Conservation (phyloP, 2,797 vertebrate genomes). For the Paratrypauchen microcephalus region DNA sequence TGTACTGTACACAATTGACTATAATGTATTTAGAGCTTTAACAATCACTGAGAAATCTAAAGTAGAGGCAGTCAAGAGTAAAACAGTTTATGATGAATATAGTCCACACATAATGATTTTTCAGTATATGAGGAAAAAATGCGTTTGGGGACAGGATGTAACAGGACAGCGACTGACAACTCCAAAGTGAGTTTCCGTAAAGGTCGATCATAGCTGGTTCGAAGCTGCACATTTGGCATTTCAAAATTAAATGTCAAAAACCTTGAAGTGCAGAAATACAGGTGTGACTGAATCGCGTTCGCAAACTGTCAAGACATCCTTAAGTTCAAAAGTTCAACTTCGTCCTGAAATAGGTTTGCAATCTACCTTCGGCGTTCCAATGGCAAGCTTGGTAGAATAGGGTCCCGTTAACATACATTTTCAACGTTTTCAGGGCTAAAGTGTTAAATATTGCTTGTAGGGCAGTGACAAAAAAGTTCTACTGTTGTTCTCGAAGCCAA, state of each 20-base stretch:
- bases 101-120: constrained; percentile 28
- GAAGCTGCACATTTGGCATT: constrained; percentile 24
- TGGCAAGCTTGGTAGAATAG: constrained; percentile 21
- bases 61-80: constrained; percentile 38
- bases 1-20: constrained; percentile 16
- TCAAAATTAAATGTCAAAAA: constrained; percentile 10
- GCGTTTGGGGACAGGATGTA: constrained; percentile 1
- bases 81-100: constrained; percentile 31
- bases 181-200: constrained; percentile 30
- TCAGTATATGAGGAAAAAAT: constrained; percentile 14
- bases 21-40: constrained; percentile 24
- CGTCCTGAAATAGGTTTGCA: constrained; percentile 37
- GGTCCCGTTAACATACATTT: constrained; percentile 19
- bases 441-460: constrained; percentile 44
- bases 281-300: constrained; percentile 2
- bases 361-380: constrained; percentile 29
- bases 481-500: constrained; percentile 7
- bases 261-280: constrained; percentile 22
- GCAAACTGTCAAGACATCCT: constrained; percentile 15
- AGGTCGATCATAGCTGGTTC: constrained; percentile 9
- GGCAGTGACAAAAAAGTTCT: constrained; percentile 11
- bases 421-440: constrained; percentile 11
- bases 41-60: constrained; percentile 33
- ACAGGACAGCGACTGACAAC: constrained; percentile 19
- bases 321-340: constrained; percentile 15